Percentiles rank a stretch among this genome's conserved stretches.
Conservation (phyloP, 2,797 vertebrate genomes). For the Alcedo atthis region DNA sequence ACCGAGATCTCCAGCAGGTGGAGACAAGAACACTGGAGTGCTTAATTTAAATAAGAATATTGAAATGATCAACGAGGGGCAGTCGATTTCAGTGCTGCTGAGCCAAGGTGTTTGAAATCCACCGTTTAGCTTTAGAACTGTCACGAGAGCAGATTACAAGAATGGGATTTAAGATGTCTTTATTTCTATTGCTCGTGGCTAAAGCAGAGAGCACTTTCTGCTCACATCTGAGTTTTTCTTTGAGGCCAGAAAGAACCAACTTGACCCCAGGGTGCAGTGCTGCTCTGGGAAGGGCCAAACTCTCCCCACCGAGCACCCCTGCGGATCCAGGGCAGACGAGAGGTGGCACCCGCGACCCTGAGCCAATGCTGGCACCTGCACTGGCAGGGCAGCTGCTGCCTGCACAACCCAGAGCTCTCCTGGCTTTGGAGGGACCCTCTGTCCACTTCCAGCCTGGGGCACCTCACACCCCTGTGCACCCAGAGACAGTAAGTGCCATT, state of each 20-base stretch:
- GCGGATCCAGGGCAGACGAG: not conserved
- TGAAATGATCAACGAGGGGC: not conserved
- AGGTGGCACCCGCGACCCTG: rapidly evolving
- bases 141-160: not conserved
- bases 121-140: not conserved
- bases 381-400: rapidly evolving
- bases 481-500: rapidly evolving
- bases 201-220: not conserved
- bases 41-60: not conserved
- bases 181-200: not conserved
- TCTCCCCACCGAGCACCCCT: not conserved
- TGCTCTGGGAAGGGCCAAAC: not conserved
- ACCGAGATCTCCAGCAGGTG: slow-evolving; percentile 15
- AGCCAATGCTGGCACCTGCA: rapidly evolving
- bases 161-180: not conserved
- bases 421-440: not conserved
- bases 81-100: not conserved
- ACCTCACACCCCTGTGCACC: rapidly evolving
- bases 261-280: not conserved
- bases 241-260: not conserved
- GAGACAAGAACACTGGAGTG: not conserved
- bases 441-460: not conserved
- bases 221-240: not conserved
- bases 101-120: not conserved
- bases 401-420: rapidly evolving